Conservation (phyloP, 2,888 invertebrate species). For the Rotaria macrura region DNA sequence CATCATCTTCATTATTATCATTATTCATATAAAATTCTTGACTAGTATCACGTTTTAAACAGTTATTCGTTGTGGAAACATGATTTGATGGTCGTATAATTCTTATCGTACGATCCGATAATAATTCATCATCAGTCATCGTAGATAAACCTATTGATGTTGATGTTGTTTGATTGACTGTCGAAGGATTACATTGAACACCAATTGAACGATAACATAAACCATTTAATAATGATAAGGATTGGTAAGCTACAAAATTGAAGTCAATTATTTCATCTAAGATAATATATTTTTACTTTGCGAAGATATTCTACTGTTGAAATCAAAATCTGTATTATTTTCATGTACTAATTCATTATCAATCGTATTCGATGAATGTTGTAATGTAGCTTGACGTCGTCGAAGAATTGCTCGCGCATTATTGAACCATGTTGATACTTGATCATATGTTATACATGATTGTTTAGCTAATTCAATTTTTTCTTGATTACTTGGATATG, state of each 20-base stretch:
- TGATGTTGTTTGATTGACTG: not conserved
- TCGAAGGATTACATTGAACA: not conserved
- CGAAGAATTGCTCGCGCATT: conserved; percentile 17
- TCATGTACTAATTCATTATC: not conserved
- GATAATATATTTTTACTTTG: not conserved
- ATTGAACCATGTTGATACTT: conserved; percentile 31
- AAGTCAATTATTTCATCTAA: not conserved
- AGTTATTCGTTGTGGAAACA: not conserved
- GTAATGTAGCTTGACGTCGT: not conserved
- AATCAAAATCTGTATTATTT: not conserved
- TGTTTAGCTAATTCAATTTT: conserved; percentile 27
- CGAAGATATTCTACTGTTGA: not conserved
- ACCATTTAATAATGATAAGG: not conserved
- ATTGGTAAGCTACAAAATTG: not conserved
- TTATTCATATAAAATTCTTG: not conserved
- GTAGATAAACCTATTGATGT: not conserved
- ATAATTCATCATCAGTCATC: not conserved
- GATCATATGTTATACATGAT: conserved; percentile 26
- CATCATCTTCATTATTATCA: not conserved
- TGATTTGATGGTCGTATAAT: not conserved
- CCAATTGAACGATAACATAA: not conserved
- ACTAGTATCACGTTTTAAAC: too few species aligned
- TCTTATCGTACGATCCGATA: not conserved
- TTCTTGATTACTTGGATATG: conserved; percentile 31
- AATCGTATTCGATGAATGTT: not conserved